Evolutionary conservation across 2,113 vertebrate species (phyloP).

Genomic region (Ammodramus savannarum): DNA sequence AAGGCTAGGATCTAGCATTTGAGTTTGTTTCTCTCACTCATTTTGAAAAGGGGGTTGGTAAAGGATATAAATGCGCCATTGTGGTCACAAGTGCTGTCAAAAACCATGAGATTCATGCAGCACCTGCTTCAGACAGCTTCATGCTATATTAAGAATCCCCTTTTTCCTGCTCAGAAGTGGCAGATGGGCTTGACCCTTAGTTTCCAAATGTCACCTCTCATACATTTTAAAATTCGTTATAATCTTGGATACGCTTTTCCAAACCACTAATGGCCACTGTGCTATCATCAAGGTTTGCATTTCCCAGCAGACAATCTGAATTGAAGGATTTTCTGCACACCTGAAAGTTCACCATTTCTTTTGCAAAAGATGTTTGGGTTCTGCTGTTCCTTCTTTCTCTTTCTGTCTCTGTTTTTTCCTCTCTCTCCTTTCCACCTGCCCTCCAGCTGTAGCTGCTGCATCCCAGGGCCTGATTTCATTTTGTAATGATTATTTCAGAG

Average conservation of each 20-base stretch:
- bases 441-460: neutral
- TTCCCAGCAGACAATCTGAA: neutral
- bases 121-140: neutral
- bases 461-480: neutral
- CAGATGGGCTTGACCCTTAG: neutral
- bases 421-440: neutral
- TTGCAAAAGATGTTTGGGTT: neutral
- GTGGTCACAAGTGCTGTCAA: neutral
- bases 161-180: neutral
- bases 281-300: neutral
- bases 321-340: neutral
- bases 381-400: neutral
- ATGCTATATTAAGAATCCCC: neutral
- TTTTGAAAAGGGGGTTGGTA: neutral
- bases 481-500: neutral
- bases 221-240: neutral
- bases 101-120: neutral
- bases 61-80: neutral
- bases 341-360: neutral
- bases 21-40: neutral
- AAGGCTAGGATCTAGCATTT: neutral
- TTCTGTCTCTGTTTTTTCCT: too few species aligned
- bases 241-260: neutral
- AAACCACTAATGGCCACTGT: neutral
- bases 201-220: neutral